Evolutionary conservation across 2,888 invertebrate species (phyloP), one percentile per base, ranked within the genome.

Genomic region (Andricus curvator): DNA sequence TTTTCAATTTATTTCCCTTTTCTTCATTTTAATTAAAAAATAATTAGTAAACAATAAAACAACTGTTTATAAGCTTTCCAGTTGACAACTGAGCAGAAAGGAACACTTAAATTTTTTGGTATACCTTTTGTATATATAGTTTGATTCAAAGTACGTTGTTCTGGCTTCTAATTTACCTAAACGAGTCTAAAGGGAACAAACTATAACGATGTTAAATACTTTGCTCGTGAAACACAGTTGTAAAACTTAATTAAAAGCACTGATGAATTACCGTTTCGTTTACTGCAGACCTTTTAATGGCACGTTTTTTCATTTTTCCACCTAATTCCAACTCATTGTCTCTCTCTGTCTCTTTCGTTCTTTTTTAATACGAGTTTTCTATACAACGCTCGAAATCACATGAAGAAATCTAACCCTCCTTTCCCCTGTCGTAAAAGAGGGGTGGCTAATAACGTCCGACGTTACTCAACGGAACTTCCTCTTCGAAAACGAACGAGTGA

Each of bases 391-490:
- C 51, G 66, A 64, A 79, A 79, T 74, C 29, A 48, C 74, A 74
- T 65, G 64, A 74, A 79, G 74, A 79, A 79, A 74, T 79, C 51
- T 70, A 79, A 29, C 70, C 65, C 68, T 44, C 70, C 44, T 70
- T 74, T n/a, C 74, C 64, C 62, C 44, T 33, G 48, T 29, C 65
- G 64, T 65, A 65, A 74, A 79, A 79, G 65, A 76, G 79, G 74
- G 74, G 29, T 41, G 65, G 79, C 79, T 79, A 79, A 79, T 79
- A 79, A 79, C 51, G 79, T 79, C 79, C 79, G 79, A 79, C 79
- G 74, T 76, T 68, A 74, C 74, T 79, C 64, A 70, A 74, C 70
- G 64, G 48, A 79, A 79, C 70, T 79, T 79, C 79, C 74, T 65
- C 74, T 33, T 74, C 44, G 48, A 20, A 65, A 79, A 79, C 74